Evolutionary conservation across 2,888 invertebrate species (phyloP).

Genomic region (Lochmaea capreae): DNA sequence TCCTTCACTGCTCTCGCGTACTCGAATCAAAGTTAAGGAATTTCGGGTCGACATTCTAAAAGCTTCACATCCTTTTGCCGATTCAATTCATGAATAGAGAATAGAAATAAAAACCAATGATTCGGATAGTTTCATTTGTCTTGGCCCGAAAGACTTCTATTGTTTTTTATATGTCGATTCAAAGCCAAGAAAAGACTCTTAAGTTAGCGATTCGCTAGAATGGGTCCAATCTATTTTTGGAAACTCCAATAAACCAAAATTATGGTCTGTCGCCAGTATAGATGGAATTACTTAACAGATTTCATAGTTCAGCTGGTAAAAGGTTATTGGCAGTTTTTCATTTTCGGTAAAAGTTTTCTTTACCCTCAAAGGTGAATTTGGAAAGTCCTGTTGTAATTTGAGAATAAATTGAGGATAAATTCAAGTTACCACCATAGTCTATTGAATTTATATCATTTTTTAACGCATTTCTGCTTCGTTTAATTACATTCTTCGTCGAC

Average conservation of each 20-base stretch:
- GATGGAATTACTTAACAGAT: conserved; percentile 60
- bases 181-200: conserved; percentile 56
- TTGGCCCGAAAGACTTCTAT: conserved; percentile 54
- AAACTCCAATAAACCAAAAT: conserved; percentile 61
- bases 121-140: conserved; percentile 60
- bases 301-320: conserved; percentile 49
- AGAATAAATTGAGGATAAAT: too few species aligned
- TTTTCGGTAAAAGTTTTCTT: conserved; percentile 6
- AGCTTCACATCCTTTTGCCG: conserved; percentile 50
- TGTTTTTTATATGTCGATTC: conserved; percentile 56
- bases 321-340: conserved; percentile 40
- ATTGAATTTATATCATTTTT: not conserved
- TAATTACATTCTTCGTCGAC: not conserved
- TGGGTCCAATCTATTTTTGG: conserved; percentile 62
- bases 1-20: conserved; percentile 6
- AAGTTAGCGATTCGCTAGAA: conserved; percentile 61
- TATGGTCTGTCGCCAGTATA: conserved; percentile 61
- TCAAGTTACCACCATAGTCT: not conserved
- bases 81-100: conserved; percentile 63
- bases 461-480: not conserved
- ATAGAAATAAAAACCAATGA: conserved; percentile 64
- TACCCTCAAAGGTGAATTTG: not conserved
- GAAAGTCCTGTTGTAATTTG: too few species aligned
- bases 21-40: conserved; percentile 27
- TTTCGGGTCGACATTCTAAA: conserved; percentile 49